Evolutionary conservation across 2,888 invertebrate species (phyloP).

Genomic region (Rhabditoides inermis): DNA sequence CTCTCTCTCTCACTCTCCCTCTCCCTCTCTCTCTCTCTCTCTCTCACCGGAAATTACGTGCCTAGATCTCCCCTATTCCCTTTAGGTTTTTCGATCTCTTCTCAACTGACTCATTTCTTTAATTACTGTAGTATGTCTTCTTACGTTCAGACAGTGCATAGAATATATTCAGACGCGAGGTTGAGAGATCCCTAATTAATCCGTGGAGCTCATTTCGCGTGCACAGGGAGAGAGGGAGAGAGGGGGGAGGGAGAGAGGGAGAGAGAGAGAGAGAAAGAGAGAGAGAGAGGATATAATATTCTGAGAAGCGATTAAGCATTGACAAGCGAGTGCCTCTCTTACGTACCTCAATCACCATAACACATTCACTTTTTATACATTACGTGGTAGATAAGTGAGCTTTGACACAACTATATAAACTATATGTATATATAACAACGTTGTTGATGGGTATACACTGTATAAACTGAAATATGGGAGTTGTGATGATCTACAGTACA

Average conservation of each 20-base stretch:
- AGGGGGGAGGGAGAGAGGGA: background rate
- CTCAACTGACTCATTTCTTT: constrained; percentile 5
- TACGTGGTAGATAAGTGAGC: too few species aligned
- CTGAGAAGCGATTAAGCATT: too few species aligned
- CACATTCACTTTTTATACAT: too few species aligned
- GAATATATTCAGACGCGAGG: background rate
- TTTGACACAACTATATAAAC: too few species aligned
- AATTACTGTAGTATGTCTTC: constrained; percentile 4
- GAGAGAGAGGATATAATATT: background rate
- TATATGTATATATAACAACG: too few species aligned
- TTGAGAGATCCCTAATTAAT: background rate
- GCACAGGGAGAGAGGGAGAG: background rate
- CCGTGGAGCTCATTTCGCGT: background rate
- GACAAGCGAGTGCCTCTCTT: too few species aligned
- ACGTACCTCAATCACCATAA: too few species aligned
- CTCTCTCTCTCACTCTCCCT: constrained; percentile 7
- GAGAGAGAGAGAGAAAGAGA: background rate
- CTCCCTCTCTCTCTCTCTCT: constrained; percentile 3
- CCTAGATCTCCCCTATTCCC: background rate
- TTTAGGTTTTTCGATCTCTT: constrained; percentile 3
- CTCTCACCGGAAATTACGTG: background rate
- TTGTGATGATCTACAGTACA: too few species aligned
- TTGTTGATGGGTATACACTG: too few species aligned
- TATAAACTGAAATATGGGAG: too few species aligned
- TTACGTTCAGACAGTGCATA: background rate